Conservation (phyloP, 2,888 invertebrate genomes). For the Buathra laborator region DNA sequence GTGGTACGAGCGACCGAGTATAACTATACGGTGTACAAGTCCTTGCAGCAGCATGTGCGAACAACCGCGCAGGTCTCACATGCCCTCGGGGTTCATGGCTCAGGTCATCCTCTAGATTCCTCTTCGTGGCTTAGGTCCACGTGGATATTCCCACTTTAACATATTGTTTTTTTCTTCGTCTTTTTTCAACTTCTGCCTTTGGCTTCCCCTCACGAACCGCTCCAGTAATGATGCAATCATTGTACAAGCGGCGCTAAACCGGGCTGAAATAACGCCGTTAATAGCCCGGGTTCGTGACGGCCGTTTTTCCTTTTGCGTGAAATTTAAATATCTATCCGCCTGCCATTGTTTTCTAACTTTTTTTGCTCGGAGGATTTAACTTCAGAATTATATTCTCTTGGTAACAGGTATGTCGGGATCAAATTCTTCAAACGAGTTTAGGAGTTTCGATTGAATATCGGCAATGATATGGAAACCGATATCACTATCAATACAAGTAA, state of each 20-base stretch:
- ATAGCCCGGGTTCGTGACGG: conserved; percentile 17
- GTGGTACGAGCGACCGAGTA: background rate
- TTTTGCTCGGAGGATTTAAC: background rate
- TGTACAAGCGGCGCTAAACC: conserved; percentile 8
- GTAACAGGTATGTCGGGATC: background rate
- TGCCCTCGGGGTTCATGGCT: conserved; percentile 28
- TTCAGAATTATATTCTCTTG: background rate
- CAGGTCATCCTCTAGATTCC: conserved; percentile 33
- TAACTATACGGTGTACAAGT: background rate
- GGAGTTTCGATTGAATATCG: no score
- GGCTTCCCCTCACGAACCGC: conserved; percentile 53
- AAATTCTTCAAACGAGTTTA: no score
- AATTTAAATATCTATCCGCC: conserved; percentile 25
- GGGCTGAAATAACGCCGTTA: conserved; percentile 13
- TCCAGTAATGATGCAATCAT: conserved; percentile 75
- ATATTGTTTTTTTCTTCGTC: background rate
- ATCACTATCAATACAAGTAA: no score
- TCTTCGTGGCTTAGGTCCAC: conserved; percentile 38
- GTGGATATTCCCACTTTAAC: background rate
- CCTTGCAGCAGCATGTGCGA: background rate
- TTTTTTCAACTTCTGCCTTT: conserved; percentile 12
- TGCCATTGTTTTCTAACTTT: background rate
- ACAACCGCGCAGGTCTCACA: conserved; percentile 3
- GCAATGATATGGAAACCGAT: no score
- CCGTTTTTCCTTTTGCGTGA: conserved; percentile 13